These are phyloP conservation scores for Orthonychiurus folsomi DNA, from an alignment of 2,888 invertebrate genomes.

Conservation along the genomic window DNA sequence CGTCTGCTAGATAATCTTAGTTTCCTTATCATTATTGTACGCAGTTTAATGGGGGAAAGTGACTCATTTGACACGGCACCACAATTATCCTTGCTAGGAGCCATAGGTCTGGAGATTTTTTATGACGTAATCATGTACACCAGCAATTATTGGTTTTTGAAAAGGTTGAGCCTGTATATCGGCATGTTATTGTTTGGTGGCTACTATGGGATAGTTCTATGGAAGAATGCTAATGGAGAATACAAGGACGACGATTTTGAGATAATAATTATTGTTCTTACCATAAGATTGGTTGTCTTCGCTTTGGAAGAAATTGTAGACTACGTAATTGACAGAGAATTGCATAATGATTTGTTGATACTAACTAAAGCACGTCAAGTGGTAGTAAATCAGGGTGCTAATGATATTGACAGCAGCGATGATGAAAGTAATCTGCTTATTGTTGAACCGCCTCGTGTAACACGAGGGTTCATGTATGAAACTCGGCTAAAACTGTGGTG, in stretches of 20 bases:
- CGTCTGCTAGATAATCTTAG: neutral
- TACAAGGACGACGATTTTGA: neutral
- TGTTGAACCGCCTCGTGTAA: neutral
- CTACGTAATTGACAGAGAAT: neutral
- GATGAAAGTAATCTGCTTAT: too few species aligned
- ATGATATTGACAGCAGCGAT: too few species aligned
- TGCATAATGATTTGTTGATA: conserved; percentile 2
- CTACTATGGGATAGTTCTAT: neutral
- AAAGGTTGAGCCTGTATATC: conserved; percentile 2
- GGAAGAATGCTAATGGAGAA: neutral
- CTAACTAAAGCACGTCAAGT: too few species aligned
- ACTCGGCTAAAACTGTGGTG: neutral
- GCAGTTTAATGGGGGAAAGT: neutral
- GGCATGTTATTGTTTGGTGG: neutral
- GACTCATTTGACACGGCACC: neutral
- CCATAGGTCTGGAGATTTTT: neutral
- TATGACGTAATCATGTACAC: neutral
- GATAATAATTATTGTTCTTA: neutral
- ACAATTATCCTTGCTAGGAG: neutral
- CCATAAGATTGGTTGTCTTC: neutral
- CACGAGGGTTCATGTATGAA: neutral
- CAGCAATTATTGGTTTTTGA: neutral
- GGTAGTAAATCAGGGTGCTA: neutral
- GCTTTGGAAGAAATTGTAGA: neutral
- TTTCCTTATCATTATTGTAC: neutral